These are phyloP conservation scores for Hexactinellida sp. DNA, from an alignment of 37 sponge, comb jelly and placozoan genomes.

Conservation along the genomic window DNA sequence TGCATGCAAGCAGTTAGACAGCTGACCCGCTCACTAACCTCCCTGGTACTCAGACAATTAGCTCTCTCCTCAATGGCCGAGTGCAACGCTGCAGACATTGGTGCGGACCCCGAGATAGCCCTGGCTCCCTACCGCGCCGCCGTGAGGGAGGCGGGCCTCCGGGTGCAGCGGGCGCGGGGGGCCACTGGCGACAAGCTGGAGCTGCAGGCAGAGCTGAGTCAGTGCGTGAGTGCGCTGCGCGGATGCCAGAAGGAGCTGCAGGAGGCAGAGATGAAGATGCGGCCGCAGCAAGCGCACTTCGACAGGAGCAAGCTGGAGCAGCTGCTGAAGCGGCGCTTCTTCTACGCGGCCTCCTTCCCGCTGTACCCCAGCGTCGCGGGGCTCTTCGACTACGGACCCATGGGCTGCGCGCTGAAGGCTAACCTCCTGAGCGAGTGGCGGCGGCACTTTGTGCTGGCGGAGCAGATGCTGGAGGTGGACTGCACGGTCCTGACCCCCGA, in stretches of 20 bases:
- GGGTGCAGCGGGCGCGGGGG: neutral
- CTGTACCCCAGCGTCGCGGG: slow-evolving; percentile 70
- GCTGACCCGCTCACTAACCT: neutral
- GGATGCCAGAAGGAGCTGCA: neutral
- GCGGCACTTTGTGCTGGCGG: slow-evolving; percentile 87
- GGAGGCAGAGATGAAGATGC: slow-evolving; percentile 39
- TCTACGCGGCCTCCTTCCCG: slow-evolving; percentile 68
- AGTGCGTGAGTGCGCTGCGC: neutral
- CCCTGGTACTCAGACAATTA: neutral
- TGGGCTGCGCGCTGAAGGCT: slow-evolving; percentile 91
- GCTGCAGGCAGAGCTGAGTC: neutral
- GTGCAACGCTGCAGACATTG: neutral
- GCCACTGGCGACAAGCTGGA: neutral
- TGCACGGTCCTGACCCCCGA: slow-evolving; percentile 71
- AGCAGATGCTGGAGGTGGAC: slow-evolving; percentile 79
- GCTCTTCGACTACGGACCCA: slow-evolving; percentile 85
- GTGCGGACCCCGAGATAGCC: neutral
- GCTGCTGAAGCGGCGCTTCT: slow-evolving; percentile 75
- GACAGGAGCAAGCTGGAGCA: slow-evolving; percentile 63
- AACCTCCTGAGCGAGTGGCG: slow-evolving; percentile 77
- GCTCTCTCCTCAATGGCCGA: neutral
- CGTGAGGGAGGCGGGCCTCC: neutral
- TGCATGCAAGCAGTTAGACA: neutral
- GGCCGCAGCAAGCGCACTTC: slow-evolving; percentile 38
- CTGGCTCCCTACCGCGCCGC: neutral